A percentile compares a stretch with the other conserved stretches of the same genome.
Conservation (phyloP, 2,113 vertebrate genomes). For the Marmota monax region DNA sequence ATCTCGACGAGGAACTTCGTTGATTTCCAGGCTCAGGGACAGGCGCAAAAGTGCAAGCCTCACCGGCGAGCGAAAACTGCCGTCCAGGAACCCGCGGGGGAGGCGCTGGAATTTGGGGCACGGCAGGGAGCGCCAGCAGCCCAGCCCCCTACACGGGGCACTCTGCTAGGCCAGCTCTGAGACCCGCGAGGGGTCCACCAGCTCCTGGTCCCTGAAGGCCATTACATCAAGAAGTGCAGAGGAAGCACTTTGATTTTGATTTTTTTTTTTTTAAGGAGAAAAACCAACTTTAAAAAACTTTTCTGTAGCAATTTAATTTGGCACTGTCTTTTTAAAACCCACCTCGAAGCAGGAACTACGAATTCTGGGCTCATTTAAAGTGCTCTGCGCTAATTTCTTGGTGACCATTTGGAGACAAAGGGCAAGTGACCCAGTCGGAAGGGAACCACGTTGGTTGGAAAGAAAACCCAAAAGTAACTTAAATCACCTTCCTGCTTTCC, state of each 20-base stretch:
- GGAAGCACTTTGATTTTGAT: neutral
- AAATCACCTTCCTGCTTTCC: neutral
- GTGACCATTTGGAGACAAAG: constrained; percentile 64
- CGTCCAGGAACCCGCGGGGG: constrained; percentile 75
- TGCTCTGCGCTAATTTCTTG: neutral
- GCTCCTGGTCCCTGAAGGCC: neutral
- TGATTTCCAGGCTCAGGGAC: constrained; percentile 79
- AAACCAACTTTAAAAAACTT: neutral
- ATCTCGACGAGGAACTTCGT: constrained; percentile 86
- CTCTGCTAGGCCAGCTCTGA: neutral
- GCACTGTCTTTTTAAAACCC: constrained; percentile 4
- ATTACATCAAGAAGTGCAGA: neutral
- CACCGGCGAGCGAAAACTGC: constrained; percentile 72
- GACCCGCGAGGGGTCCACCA: neutral
- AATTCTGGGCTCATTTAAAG: neutral
- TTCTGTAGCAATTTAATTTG: neutral
- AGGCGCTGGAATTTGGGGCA: constrained; percentile 74
- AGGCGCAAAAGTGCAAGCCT: constrained; percentile 76
- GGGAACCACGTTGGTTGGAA: neutral
- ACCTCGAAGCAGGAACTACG: constrained; percentile 1
- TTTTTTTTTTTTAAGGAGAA: neutral
- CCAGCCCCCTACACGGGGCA: constrained; percentile 31
- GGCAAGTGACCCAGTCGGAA: neutral
- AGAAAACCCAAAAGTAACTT: constrained; percentile 12
- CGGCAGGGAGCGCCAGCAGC: neutral